Evolutionary conservation across 2,797 vertebrate species (phyloP).

Genomic region (Limnodromus scolopaceus): DNA sequence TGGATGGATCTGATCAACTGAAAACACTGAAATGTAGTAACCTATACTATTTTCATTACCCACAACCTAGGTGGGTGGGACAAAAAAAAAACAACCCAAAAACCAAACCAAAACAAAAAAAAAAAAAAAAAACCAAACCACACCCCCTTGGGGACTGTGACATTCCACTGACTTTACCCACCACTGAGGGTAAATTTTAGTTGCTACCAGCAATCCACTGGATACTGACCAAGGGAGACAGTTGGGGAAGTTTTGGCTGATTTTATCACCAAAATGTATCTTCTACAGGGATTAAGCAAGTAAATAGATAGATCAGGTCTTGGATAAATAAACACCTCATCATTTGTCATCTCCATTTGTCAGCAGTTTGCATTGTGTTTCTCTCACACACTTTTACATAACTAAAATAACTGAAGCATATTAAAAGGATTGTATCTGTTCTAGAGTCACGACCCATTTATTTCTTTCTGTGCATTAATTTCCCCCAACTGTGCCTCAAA

Average conservation of each 20-base stretch:
- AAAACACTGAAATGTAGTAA: not conserved
- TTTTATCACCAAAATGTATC: not conserved
- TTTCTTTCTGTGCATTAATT: not conserved
- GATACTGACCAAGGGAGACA: not conserved
- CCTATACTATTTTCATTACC: not conserved
- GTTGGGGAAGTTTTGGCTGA: not conserved
- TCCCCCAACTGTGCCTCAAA: not conserved
- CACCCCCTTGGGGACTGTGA: not conserved
- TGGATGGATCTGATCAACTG: not conserved
- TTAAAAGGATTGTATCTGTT: not conserved
- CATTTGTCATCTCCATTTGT: constrained; percentile 11
- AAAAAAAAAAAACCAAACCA: too few species aligned
- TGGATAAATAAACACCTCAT: constrained; percentile 15
- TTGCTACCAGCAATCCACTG: not conserved
- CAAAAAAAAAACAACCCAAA: not conserved
- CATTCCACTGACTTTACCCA: not conserved
- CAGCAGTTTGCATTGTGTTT: not conserved
- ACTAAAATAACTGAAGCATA: not conserved
- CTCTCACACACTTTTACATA: not conserved
- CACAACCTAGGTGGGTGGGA: not conserved
- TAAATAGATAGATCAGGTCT: not conserved
- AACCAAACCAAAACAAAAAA: not conserved
- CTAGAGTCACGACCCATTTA: not conserved
- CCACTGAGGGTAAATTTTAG: not conserved
- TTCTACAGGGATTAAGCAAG: not conserved